Base-by-base conservation (phyloP, 2,797 vertebrate genomes). In the Esox masquinongy region DNA sequence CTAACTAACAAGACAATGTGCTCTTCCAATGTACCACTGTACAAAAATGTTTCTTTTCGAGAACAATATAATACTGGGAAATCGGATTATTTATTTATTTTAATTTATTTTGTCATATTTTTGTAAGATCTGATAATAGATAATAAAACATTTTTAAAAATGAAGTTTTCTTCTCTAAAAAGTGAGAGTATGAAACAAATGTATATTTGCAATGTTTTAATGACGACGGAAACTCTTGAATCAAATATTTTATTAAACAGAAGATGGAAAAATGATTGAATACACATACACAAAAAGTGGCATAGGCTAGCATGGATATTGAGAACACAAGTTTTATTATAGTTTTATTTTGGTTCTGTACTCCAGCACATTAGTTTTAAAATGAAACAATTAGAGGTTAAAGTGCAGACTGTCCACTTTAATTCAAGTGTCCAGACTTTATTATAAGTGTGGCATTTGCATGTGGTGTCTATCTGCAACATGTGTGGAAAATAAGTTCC, bases 31-130 rank as follows among this genome's bases (percentile, higher is more conserved):
- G 91, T 89, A 92, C 88, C 85, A 89, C 91, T 90, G 92, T 88
- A 92, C 83, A 67, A 78, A 80, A 87, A 19, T 61, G 8, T 79
- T 80, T 86, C 84, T 89, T 91, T 92, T 91, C 88, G 90, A 92
- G 80, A 87, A 91, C 83, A 93, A 85, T 85, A 77, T 88, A 79
- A 89, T 90, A 90, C 79, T 89, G 84, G 92, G 82, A 91, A 92
- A 94, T 92, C 92, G 92, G 90, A 93, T 93, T 96, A 96, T 97
- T 97, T 95, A 96, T 97, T 99, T 96, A 91, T 96, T 96, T 97
- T 97, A 96, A 97, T 96, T 97, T 97, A 97, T 97, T 99, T 99
- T 99, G 95, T 98, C 97, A 97, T 99, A 99, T 99, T 99, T 99
- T 99, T 99, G 96, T 99, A 99, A 97, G 94, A 97, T 91, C 91